Evolutionary conservation across 1,140 invertebrate genomes (phyloP).

Genomic region (Bombus polaris): DNA sequence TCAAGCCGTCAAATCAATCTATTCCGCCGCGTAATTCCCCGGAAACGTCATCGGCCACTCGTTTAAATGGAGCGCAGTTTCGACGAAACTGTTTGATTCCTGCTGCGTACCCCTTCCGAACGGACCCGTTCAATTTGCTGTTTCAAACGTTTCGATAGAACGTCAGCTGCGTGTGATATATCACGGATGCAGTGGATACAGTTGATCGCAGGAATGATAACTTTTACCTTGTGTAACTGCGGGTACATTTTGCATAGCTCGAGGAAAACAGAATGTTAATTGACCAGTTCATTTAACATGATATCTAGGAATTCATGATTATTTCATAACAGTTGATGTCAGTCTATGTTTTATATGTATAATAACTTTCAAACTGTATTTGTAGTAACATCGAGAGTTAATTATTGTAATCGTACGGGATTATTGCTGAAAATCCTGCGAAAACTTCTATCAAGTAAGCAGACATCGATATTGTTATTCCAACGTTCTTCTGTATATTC

Average conservation of each 20-base stretch:
- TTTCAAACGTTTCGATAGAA: not conserved
- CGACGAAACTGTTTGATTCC: not conserved
- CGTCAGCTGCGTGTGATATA: not conserved
- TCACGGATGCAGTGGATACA: not conserved
- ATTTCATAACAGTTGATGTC: too few relatives aligned
- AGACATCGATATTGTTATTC: too few relatives aligned
- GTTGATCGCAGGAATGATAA: not conserved
- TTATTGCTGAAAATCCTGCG: too few relatives aligned
- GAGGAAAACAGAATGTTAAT: too few relatives aligned
- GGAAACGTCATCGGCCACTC: not conserved
- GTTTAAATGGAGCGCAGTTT: not conserved
- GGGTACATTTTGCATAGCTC: not conserved
- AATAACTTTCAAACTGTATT: too few relatives aligned
- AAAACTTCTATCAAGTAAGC: too few relatives aligned
- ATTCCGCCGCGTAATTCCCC: not conserved
- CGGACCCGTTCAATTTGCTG: not conserved
- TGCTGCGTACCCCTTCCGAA: not conserved
- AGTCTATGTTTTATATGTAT: too few relatives aligned
- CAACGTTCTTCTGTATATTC: too few relatives aligned
- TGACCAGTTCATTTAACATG: too few relatives aligned
- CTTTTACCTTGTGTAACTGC: not conserved
- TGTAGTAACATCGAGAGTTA: too few relatives aligned
- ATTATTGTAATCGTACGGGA: too few relatives aligned
- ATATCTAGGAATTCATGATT: too few relatives aligned
- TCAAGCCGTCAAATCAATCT: conserved; percentile 16